Base-by-base conservation (phyloP, 2,888 invertebrate genomes). In the Marronus borbonicus region DNA sequence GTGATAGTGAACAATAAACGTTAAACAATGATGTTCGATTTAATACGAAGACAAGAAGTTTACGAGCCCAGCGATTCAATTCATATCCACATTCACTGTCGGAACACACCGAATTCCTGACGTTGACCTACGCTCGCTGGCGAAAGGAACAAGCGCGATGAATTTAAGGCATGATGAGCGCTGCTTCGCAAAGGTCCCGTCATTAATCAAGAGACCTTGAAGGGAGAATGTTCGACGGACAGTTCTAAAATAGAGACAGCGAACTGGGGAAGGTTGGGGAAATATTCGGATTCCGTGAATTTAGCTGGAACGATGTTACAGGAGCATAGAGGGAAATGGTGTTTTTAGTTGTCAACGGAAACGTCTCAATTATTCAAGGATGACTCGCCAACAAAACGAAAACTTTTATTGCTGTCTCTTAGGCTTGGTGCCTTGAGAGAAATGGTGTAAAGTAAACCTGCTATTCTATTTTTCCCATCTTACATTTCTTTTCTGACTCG, bases 81-180 rank as follows among this genome's bases (percentile, higher is more conserved):
- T 74, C 55, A 50, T 39, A 55, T 74, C 44, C 60, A 60, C 72
- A 24, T 60, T 74, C n/a, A 44, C 28, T 49, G 20, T 66, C 31
- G 36, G 31, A 44, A 60, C 24, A 24, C 14, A 44, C 8, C 44
- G 72, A 74, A 74, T 74, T 74, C 44, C 72, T 24, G 49, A 55
- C 44, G 72, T 74, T 74, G 72, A 74, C 72, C 72, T 24, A 60
- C 60, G 60, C 12, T 24, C 60, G 60, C 12, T 24, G 17, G 17
- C 24, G 49, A 58, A 60, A 12, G n/a, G 39, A 74, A 74, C 36
- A 44, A 66, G 50, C 14, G 77, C 69, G 77, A 72, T 77, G 77
- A 77, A 72, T 77, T 77, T 72, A 72, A 77, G 72, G 72, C 83
- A 84, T 81, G 84, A 83, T 82, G 82, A 82, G 82, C 81, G 82